These are phyloP conservation scores for Chrysotoxum bicinctum DNA, from an alignment of 2,888 invertebrate genomes.

Conservation along the genomic window DNA sequence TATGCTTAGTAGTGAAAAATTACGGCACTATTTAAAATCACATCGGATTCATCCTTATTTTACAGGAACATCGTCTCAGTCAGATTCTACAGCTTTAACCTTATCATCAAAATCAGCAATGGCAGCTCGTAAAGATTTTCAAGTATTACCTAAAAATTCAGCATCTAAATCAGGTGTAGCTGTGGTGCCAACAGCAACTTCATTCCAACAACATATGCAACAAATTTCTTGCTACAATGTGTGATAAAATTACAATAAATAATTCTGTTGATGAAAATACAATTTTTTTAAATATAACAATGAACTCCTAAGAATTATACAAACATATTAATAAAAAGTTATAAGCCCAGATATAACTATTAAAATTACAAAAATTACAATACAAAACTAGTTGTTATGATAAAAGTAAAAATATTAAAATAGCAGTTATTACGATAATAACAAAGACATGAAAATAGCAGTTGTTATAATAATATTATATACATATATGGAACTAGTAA, in stretches of 20 bases:
- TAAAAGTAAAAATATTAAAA: not conserved
- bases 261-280: not conserved
- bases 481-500: too few relatives aligned
- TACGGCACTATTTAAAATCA: slow-evolving; percentile 84
- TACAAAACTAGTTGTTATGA: not conserved
- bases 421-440: not conserved
- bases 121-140: slow-evolving; percentile 75
- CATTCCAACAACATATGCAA: slow-evolving; percentile 83
- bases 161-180: slow-evolving; percentile 77
- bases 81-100: slow-evolving; percentile 82
- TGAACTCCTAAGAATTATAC: slow-evolving; percentile 1
- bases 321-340: not conserved
- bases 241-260: slow-evolving; percentile 80
- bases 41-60: slow-evolving; percentile 84
- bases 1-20: slow-evolving; percentile 82
- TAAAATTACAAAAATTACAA: not conserved
- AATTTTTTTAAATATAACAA: not conserved
- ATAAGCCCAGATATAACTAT: not conserved
- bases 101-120: slow-evolving; percentile 69
- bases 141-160: slow-evolving; percentile 83
- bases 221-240: slow-evolving; percentile 85
- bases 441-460: not conserved
- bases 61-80: slow-evolving; percentile 81
- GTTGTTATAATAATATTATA: not conserved
- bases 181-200: slow-evolving; percentile 77